Evolutionary conservation across 2,797 vertebrate genomes (phyloP).

Genomic region (Channallabes apus): DNA sequence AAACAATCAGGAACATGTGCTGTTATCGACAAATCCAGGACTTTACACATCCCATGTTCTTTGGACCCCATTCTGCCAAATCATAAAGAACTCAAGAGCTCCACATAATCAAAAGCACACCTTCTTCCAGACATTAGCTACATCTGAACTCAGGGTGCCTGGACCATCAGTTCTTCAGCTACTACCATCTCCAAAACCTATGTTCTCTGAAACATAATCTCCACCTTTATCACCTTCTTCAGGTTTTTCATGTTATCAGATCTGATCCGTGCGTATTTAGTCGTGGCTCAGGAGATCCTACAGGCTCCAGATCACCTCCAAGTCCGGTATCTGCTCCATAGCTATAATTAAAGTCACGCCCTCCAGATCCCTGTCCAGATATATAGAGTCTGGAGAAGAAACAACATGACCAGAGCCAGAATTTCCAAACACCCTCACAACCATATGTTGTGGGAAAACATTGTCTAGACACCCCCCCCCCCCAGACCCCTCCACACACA

Average conservation of each 20-base stretch:
- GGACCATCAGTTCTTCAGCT: not conserved
- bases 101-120: slow-evolving; percentile 1
- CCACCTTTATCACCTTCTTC: not conserved
- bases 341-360: not conserved
- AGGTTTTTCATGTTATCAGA: not conserved
- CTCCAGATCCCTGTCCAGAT: not conserved
- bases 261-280: not conserved
- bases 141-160: not conserved
- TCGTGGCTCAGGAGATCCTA: not conserved
- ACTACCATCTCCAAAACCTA: not conserved
- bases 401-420: not conserved
- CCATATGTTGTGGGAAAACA: not conserved
- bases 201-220: not conserved
- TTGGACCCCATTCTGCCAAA: not conserved
- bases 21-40: not conserved
- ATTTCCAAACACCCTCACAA: not conserved
- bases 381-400: not conserved
- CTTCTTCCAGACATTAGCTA: slow-evolving; percentile 10
- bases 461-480: not conserved
- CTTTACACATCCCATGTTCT: slow-evolving; percentile 6
- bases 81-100: not conserved
- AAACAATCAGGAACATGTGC: not conserved
- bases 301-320: not conserved
- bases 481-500: not conserved
- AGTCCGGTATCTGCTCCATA: not conserved